These are phyloP conservation scores for Diplosoma virens DNA, from an alignment of 23 tunicate genomes.

Conservation along the genomic window DNA sequence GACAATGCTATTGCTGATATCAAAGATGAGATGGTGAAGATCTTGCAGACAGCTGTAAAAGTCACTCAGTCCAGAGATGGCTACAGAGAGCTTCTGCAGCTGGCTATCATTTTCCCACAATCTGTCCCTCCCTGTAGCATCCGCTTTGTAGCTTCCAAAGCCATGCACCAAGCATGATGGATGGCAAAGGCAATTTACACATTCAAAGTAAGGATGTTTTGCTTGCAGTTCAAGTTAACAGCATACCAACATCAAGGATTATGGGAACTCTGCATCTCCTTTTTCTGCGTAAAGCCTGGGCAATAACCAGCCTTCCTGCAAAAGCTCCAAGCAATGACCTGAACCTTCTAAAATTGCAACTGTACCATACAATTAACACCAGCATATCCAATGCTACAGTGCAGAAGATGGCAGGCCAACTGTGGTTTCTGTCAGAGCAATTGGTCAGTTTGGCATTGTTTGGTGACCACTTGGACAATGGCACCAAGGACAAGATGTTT, in stretches of 20 bases:
- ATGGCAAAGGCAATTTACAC: slow-evolving; percentile 22
- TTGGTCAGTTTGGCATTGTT: slow-evolving; percentile 16
- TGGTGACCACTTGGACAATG: slow-evolving; percentile 14
- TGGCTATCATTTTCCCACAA: neutral
- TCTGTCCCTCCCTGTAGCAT: slow-evolving; percentile 7
- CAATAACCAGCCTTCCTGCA: neutral
- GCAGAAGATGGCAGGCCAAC: slow-evolving; percentile 12
- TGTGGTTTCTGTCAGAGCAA: slow-evolving; percentile 8
- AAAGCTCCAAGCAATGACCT: slow-evolving; percentile 4
- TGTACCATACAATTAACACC: neutral
- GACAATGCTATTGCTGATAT: neutral
- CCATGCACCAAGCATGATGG: slow-evolving; percentile 18
- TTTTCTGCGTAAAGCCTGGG: neutral
- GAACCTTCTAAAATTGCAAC: neutral
- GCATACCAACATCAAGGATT: neutral
- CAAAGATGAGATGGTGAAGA: slow-evolving; percentile 17
- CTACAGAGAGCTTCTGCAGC: slow-evolving; percentile 7
- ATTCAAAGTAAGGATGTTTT: slow-evolving; percentile 15
- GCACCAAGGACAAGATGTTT: too few relatives aligned
- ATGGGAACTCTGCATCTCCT: slow-evolving; percentile 12
- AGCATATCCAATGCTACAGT: slow-evolving; percentile 13
- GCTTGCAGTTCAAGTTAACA: neutral
- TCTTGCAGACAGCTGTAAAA: neutral
- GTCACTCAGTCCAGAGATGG: slow-evolving; percentile 17
- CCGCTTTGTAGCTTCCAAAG: slow-evolving; percentile 6